phyloP scores from a whole-genome alignment of 1,140 invertebrate genomes.

The Maniola jurtina region DNA sequence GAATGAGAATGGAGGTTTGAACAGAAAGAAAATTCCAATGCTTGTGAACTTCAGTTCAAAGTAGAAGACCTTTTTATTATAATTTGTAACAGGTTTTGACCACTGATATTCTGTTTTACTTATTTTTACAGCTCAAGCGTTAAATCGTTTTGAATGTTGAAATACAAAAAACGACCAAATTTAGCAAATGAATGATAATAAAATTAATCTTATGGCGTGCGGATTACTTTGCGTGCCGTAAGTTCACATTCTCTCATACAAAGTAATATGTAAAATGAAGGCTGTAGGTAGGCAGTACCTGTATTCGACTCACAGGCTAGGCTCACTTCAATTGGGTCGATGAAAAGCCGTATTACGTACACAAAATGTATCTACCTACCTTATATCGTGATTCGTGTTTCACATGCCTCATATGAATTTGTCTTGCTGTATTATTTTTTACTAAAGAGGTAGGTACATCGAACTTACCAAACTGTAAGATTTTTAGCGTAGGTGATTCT shows the following conservation, averaged over 20 bases:
- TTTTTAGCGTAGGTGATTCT: no score
- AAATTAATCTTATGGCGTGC: background rate
- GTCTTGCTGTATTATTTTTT: no score
- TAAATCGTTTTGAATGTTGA: background rate
- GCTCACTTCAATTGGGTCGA: background rate
- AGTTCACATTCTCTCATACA: background rate
- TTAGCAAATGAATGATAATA: background rate
- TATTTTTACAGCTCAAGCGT: no score
- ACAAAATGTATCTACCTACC: background rate
- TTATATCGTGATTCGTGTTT: background rate
- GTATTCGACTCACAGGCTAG: background rate
- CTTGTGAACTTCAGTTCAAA: no score
- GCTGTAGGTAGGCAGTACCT: background rate
- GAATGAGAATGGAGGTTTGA: no score
- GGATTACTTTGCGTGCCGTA: background rate
- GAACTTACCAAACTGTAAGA: no score
- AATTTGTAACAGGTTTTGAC: no score
- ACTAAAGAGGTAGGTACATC: no score
- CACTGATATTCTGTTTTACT: no score
- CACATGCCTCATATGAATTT: background rate
- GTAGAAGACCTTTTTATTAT: no score
- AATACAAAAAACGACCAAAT: background rate
- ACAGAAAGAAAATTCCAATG: no score
- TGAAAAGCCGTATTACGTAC: background rate
- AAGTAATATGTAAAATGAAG: constrained; percentile 3